Evolutionary conservation across 2,113 vertebrate genomes (phyloP).

Genomic region (Pseudonaja textilis): DNA sequence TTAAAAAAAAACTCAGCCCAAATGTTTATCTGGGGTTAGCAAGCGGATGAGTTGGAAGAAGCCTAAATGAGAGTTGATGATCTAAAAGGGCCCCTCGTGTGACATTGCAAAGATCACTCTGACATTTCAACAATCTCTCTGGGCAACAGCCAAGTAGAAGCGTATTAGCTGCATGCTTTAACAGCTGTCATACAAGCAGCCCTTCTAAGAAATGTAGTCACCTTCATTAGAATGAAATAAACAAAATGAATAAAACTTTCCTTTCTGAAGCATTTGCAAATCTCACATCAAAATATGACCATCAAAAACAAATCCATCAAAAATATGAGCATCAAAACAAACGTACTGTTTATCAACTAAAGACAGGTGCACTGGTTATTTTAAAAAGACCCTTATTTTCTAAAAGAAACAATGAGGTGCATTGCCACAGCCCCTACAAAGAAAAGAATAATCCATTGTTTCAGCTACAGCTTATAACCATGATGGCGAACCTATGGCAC

Average conservation of each 20-base stretch:
- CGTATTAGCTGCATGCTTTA: neutral
- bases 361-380: neutral
- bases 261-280: conserved; percentile 23
- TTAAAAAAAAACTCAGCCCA: neutral
- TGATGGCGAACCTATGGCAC: too few species aligned
- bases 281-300: conserved; percentile 1
- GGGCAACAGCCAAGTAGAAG: neutral
- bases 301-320: neutral
- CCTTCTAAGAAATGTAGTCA: neutral
- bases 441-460: neutral
- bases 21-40: neutral
- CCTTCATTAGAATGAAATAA: conserved; percentile 51
- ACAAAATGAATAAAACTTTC: conserved; percentile 33
- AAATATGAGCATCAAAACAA: neutral
- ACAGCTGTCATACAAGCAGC: conserved; percentile 8
- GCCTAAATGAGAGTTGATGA: neutral
- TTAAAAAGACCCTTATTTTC: neutral
- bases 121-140: neutral
- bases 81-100: neutral
- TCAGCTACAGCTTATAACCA: neutral
- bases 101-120: conserved; percentile 21
- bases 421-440: neutral
- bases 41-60: neutral
- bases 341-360: neutral
- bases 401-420: neutral